Evolutionary conservation across 2,797 vertebrate species (phyloP), one percentile per base, ranked within the genome.

Genomic region (Danio kyathit): DNA sequence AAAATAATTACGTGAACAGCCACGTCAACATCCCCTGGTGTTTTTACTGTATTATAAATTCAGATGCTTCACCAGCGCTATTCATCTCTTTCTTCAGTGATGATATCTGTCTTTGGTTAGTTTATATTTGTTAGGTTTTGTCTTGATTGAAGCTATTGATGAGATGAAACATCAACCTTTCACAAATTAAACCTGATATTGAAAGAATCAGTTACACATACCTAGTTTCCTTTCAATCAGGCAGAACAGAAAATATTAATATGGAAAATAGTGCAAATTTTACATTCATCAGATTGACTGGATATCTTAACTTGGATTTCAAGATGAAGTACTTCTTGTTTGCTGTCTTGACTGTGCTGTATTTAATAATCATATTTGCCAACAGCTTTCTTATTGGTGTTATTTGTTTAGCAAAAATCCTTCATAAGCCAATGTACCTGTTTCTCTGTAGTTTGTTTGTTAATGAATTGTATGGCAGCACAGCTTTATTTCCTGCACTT

Each of bases 401-500:
- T 0, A 89, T 90, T 77, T 88, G 14, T 51, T 0, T 80, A 19
- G 85, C 85, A 51, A 87, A 84, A 29, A 79, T 71, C 9, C 77
- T 92, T 12, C 88, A 91, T 77, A 88, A 90, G 40, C 91, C 90
- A 6, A 92, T 92, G 89, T 92, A 89, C 83, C 14, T 89, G 14
- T 91, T 92, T 16, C 84, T 92, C 44, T 86, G 86, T 75, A 90
- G 82, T 78, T 83, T 91, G 83, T 89, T 78, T 74, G 59, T 87
- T 0, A 90, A 88, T 83, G 87, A 90, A 64, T 84, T 91, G 70
- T 51, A 77, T 63, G 91, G 89, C 1, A 87, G 88, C 48, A 43
- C 83, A 43, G 63, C 63, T 43, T 44, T 65, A 17, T 81, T 81
- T 12, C 86, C 87, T 7, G 79, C 84, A 7, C 74, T 89, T 0